phyloP scores from a whole-genome alignment of 2,797 vertebrate genomes.

The Leptodactylus fallax region DNA sequence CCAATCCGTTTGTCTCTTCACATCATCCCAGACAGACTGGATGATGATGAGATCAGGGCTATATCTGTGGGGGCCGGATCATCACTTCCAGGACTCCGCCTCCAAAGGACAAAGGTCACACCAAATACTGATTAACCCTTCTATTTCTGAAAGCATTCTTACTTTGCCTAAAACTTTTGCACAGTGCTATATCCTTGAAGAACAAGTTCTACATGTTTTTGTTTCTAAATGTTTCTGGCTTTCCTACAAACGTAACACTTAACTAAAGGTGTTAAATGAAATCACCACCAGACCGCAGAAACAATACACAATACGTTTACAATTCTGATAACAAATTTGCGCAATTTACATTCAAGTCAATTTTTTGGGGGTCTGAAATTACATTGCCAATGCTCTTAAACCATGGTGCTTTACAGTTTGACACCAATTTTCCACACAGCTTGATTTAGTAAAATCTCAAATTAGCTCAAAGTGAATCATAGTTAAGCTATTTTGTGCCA shows the following conservation, averaged over 20 bases:
- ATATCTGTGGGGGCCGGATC: no score
- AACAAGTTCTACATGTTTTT: neutral
- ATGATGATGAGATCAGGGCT: no score
- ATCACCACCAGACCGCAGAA: constrained; percentile 28
- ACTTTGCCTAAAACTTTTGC: no score
- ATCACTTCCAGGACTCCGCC: no score
- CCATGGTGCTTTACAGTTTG: constrained; percentile 76
- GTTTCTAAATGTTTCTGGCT: neutral
- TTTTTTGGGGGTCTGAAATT: constrained; percentile 69
- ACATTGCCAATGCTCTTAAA: constrained; percentile 74
- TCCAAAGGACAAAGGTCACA: no score
- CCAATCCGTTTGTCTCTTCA: no score
- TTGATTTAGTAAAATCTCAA: constrained; percentile 76
- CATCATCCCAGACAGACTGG: no score
- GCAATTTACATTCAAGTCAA: constrained; percentile 71
- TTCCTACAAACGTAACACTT: constrained; percentile 54
- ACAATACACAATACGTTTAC: neutral
- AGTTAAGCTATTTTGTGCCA: constrained; percentile 74
- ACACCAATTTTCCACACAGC: constrained; percentile 79
- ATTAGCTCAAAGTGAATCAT: constrained; percentile 78
- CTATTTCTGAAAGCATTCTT: no score
- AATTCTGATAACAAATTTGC: constrained; percentile 58
- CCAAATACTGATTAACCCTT: no score
- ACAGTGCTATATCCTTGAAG: neutral
- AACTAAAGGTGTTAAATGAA: constrained; percentile 20